These are phyloP conservation scores for Tenthredo mesomela DNA, from an alignment of 2,888 invertebrate species.

Conservation along the genomic window DNA sequence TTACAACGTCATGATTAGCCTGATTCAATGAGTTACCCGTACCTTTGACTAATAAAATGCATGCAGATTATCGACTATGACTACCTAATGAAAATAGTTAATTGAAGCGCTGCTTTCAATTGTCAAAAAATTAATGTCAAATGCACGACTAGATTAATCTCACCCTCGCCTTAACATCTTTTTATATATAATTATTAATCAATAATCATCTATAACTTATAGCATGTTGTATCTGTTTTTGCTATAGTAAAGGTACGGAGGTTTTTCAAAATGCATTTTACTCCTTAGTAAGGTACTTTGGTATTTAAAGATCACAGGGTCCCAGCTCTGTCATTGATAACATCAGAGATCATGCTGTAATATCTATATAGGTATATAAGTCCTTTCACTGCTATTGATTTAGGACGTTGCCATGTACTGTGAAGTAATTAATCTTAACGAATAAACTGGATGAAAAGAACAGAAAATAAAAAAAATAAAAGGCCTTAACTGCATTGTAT, in stretches of 20 bases:
- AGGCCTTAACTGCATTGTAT: neutral
- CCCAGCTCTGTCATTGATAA: slow-evolving; percentile 34
- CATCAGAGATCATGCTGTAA: slow-evolving; percentile 20
- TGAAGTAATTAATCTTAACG: neutral
- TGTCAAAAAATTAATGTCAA: neutral
- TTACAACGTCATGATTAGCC: neutral
- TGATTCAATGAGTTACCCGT: slow-evolving; percentile 21
- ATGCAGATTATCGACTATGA: neutral
- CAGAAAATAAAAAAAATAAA: neutral
- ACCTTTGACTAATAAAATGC: slow-evolving; percentile 23
- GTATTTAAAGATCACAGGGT: slow-evolving; percentile 37
- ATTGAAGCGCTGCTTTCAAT: neutral
- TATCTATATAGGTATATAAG: neutral
- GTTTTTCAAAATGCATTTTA: slow-evolving; percentile 35
- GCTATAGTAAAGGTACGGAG: neutral
- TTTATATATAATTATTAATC: neutral
- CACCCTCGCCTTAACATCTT: slow-evolving; percentile 25
- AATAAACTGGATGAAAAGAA: neutral
- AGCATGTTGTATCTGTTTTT: neutral
- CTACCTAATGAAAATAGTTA: neutral
- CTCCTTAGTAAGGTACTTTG: slow-evolving; percentile 28
- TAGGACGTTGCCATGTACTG: slow-evolving; percentile 14
- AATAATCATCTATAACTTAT: slow-evolving; percentile 6
- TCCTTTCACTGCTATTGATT: slow-evolving; percentile 20
- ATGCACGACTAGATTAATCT: slow-evolving; percentile 44